Base-by-base conservation (phyloP, 2,113 vertebrate species). In the Bucco capensis region DNA sequence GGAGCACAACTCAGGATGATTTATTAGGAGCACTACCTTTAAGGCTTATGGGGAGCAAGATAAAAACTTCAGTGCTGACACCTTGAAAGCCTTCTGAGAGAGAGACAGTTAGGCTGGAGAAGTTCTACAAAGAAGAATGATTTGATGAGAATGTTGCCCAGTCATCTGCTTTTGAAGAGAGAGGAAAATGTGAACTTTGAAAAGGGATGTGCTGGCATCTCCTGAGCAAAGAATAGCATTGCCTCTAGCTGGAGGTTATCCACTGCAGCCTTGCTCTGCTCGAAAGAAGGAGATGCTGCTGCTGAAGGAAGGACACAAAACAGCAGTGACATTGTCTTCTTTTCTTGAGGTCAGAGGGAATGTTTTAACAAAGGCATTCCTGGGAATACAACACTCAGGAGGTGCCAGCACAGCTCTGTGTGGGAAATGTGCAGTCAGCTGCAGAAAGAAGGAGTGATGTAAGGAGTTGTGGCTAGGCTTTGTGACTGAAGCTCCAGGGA, bases 11-110 rank as follows among this genome's bases (percentile, higher is more conserved):
- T 87, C 81, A 92, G 71, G 38, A 94, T 96, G 96, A 95, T 95
- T 96, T 96, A 96, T 96, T 93, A 95, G 89, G 67, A 87, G 85
- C 88, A 66, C 92, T 57, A 23, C 35, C 58, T 94, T 78, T 85
- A 73, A 89, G 57, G 58, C 90, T 94, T 83, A 85, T 83, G 86
- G 74, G 86, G 54, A 91, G 74, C 83, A 90, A 90, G 96, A 96
- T 89, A 96, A 95, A 94, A 96, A 91, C 78, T 92, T 79, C 84
- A 80, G 50, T 64, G 31, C 54, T 87, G 86, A 83, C 92, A 94
- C 82, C 78, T 77, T 95, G 91, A 96, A 95, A 93, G 71, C 74
- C 61, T 90, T 79, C 51, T 60, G 93, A 90, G 66, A 83, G 53
- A 84, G 58, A 92, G 77, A 93, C 81, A 94, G 92, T 94, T 95